phyloP scores from a whole-genome alignment of 2,113 vertebrate genomes.

The Lophotis ruficrista region DNA sequence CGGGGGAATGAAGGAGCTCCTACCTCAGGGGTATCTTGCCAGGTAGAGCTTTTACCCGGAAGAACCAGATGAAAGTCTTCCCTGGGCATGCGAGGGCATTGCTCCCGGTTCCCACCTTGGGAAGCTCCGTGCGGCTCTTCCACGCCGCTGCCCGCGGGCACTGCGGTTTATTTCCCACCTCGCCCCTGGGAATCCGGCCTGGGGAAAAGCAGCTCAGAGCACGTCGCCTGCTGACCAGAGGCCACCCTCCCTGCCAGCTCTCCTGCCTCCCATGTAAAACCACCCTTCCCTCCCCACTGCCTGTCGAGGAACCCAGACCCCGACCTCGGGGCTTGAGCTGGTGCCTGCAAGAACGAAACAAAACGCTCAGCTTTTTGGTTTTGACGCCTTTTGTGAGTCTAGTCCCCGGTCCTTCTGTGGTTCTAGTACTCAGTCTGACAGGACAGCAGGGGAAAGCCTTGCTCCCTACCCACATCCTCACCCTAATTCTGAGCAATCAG shows the following conservation, averaged over 20 bases:
- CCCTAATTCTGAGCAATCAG: background rate
- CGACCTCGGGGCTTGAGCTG: fast-evolving
- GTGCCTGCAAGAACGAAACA: background rate
- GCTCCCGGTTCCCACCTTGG: background rate
- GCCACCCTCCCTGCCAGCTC: background rate
- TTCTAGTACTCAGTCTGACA: background rate
- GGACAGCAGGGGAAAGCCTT: background rate
- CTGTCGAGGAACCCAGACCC: background rate
- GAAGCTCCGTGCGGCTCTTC: background rate
- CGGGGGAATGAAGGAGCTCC: background rate
- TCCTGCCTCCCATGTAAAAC: fast-evolving
- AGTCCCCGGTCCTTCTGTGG: background rate
- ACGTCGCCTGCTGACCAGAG: background rate
- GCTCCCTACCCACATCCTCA: background rate
- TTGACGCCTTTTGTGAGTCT: background rate
- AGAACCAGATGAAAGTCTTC: background rate
- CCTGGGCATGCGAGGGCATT: background rate
- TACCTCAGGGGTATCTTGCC: background rate
- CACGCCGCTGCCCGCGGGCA: background rate
- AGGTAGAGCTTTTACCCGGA: background rate
- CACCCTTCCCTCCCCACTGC: background rate
- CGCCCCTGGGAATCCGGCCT: background rate
- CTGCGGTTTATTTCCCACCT: background rate
- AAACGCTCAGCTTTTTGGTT: fast-evolving
- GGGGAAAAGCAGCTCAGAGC: background rate